Evolutionary conservation across 1,140 invertebrate species (phyloP).

Genomic region (Drosophila lowei): DNA sequence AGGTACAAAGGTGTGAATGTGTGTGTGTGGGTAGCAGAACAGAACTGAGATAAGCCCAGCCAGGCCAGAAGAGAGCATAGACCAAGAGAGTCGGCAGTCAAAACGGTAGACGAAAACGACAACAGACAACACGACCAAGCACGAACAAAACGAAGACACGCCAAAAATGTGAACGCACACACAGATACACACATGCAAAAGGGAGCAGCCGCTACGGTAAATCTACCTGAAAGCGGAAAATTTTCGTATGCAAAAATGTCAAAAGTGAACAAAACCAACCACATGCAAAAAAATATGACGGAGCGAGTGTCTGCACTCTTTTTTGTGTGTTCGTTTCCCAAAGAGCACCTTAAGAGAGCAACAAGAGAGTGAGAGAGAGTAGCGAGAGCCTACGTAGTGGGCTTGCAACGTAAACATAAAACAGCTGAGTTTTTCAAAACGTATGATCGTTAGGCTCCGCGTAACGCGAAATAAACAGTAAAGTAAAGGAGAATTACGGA

Average conservation of each 20-base stretch:
- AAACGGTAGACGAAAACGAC: slow-evolving; percentile 47
- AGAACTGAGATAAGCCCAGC: slow-evolving; percentile 56
- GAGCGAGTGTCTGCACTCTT: slow-evolving; percentile 36
- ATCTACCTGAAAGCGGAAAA: slow-evolving; percentile 80
- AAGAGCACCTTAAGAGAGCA: slow-evolving; percentile 29
- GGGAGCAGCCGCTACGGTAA: slow-evolving; percentile 52
- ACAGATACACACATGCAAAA: slow-evolving; percentile 30
- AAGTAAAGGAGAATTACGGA: slow-evolving; percentile 28
- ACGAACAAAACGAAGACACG: slow-evolving; percentile 44
- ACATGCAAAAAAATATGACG: slow-evolving; percentile 45
- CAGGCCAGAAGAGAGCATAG: slow-evolving; percentile 28
- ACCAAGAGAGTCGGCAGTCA: slow-evolving; percentile 14
- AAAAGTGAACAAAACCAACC: slow-evolving; percentile 74
- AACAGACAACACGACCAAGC: slow-evolving; percentile 27
- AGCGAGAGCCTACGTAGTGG: slow-evolving; percentile 46
- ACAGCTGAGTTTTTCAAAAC: slow-evolving; percentile 65
- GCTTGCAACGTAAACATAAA: slow-evolving; percentile 67
- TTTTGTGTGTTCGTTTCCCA: slow-evolving; percentile 12
- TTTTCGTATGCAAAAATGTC: slow-evolving; percentile 80
- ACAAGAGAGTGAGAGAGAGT: slow-evolving; percentile 32
- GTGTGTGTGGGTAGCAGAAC: slow-evolving; percentile 16
- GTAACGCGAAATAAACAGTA: slow-evolving; percentile 57
- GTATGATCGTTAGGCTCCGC: slow-evolving; percentile 62
- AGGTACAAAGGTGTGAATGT: not conserved
- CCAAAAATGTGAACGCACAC: slow-evolving; percentile 41